Base-by-base conservation (phyloP, 2,888 invertebrate genomes). In the Sarcophaga variegata region DNA sequence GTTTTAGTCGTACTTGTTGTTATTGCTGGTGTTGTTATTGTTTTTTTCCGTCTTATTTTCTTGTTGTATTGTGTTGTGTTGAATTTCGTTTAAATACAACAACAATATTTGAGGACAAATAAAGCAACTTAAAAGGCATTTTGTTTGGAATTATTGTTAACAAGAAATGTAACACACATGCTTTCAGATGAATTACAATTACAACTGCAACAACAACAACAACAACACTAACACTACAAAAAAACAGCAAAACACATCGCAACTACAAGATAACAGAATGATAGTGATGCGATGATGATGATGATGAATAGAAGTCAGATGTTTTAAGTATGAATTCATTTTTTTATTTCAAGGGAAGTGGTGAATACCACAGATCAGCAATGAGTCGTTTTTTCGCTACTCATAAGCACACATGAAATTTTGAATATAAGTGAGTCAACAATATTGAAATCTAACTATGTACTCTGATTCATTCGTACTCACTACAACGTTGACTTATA, bases 131-230 rank as follows among this genome's bases (percentile, higher is more conserved):
- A 88, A 82, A 86, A 85, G 86, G 84, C 90, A 92, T 91, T 92
- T 92, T 92, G 91, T 92, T 37, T 91, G 89, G 91, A 91, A 92
- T 92, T 91, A 91, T 92, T 92, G 92, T 92, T 92, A 92, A 92
- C 92, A 92, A 92, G 89, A 90, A 89, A 83, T 83, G 82, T 83
- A 85, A 88, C 86, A 85, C 85, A 85, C 74, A 83, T 81, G 83
- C 76, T 78, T 77, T 37, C 71, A 67, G 75, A 79, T 66, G 79
- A 69, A 85, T 79, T 76, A 67, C 74, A 75, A 81, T 74, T 47
- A 27, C 47, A 74, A 85, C 82, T 71, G 59, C 74, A 75, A 81
- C 78, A 59, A 27, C 47, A 74, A 63, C 22, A 59, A 63, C 37
- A 59, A 20, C 17, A 67, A 37, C 11, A 47, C 54, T 60, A 67